phyloP scores from a whole-genome alignment of 30 jellyfish, hydroid and myxozoan genomes.

The Cassiopea andromeda region DNA sequence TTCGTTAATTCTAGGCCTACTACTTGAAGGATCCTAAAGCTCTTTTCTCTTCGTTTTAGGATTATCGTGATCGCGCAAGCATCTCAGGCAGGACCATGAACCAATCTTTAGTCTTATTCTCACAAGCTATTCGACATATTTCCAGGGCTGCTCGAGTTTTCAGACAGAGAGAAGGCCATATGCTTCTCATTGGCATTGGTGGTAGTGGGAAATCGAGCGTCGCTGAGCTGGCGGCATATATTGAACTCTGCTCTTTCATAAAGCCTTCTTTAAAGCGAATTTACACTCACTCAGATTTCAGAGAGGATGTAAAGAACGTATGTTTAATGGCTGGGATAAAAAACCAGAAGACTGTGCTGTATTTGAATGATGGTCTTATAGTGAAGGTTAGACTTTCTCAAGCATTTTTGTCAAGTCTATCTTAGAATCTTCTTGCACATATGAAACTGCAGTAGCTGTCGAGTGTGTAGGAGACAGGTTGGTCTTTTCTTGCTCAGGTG shows the following conservation, averaged over 20 bases:
- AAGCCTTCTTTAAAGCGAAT: conserved; percentile 61
- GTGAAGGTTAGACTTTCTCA: conserved; percentile 65
- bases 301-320: conserved; percentile 73
- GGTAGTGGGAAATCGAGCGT: conserved; percentile 90
- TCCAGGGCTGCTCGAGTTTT: conserved; percentile 86
- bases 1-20: too few relatives aligned
- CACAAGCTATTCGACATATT: conserved; percentile 75
- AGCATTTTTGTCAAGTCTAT: neutral
- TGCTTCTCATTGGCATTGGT: conserved; percentile 85
- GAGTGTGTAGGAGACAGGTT: too few relatives aligned
- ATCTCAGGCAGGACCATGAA: conserved; percentile 60
- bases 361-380: conserved; percentile 69
- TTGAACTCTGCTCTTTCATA: conserved; percentile 73
- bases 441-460: too few relatives aligned
- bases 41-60: conserved; percentile 38
- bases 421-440: neutral
- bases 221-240: conserved; percentile 85
- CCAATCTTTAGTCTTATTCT: conserved; percentile 74
- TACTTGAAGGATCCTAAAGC: neutral
- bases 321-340: conserved; percentile 66
- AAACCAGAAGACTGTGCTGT: conserved; percentile 73
- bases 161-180: conserved; percentile 82
- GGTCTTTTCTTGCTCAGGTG: too few relatives aligned
- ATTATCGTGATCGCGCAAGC: conserved; percentile 90
- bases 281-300: conserved; percentile 69